phyloP scores from a whole-genome alignment of 2,113 vertebrate species.

The Menidia beryllina region DNA sequence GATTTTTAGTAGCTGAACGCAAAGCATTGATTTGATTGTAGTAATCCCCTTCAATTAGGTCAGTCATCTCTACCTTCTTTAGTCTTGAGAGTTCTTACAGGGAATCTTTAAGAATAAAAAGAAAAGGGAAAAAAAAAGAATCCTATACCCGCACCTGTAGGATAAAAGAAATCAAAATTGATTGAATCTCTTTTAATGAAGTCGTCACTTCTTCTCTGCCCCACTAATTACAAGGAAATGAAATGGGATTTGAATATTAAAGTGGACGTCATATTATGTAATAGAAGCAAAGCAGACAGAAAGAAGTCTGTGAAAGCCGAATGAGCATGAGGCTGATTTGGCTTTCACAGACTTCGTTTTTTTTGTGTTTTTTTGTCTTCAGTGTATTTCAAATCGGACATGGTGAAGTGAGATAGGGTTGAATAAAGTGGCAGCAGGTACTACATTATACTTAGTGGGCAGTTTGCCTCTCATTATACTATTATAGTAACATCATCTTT shows the following conservation, averaged over 20 bases:
- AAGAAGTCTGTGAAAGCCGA: conserved; percentile 18
- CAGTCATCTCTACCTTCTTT: neutral
- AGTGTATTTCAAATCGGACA: conserved; percentile 45
- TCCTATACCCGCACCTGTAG: conserved; percentile 1
- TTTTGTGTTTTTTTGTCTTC: conserved; percentile 41
- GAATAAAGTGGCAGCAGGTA: conserved; percentile 52
- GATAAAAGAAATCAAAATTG: conserved; percentile 23
- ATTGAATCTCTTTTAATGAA: conserved; percentile 49
- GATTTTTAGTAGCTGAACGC: neutral
- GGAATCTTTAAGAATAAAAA: conserved; percentile 16
- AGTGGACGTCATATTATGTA: conserved; percentile 9
- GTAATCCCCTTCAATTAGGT: conserved; percentile 39
- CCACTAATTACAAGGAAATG: conserved; percentile 59
- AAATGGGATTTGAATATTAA: conserved; percentile 21
- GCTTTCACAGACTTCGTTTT: no score
- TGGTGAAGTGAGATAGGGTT: conserved; percentile 48
- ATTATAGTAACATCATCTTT: conserved; percentile 9
- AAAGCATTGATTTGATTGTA: conserved; percentile 17
- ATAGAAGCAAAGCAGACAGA: conserved; percentile 24
- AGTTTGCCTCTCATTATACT: conserved; percentile 30
- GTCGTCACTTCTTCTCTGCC: conserved; percentile 38
- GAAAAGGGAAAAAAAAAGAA: conserved; percentile 7
- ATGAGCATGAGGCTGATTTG: no score
- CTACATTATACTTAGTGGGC: conserved; percentile 58
- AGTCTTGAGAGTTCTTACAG: conserved; percentile 24